A percentile compares a stretch with the other conserved stretches of the same genome.
Conservation (phyloP, 37 sponge, comb jelly and placozoan species). For the Hormiphora californensis region DNA sequence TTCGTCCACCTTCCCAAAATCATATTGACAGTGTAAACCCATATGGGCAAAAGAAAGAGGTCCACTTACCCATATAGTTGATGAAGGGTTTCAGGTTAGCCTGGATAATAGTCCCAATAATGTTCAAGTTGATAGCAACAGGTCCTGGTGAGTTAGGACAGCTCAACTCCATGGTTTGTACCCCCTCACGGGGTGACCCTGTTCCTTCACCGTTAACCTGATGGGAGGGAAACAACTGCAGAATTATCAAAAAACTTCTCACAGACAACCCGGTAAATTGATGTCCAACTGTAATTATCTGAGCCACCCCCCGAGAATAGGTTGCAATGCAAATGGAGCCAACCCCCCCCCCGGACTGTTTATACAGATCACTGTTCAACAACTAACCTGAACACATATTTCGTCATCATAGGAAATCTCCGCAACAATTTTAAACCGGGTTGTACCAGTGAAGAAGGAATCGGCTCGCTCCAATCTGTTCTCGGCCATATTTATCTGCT, state of each 20-base stretch:
- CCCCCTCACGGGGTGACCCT: neutral
- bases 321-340: neutral
- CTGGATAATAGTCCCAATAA: constrained; percentile 2
- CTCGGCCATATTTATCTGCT: too few relatives aligned
- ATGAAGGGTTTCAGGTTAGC: neutral
- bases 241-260: too few relatives aligned
- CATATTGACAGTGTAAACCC: too few relatives aligned
- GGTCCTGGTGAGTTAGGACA: neutral
- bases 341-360: neutral
- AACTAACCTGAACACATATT: neutral
- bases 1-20: too few relatives aligned
- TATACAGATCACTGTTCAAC: neutral
- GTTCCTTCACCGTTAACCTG: constrained; percentile 14
- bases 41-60: too few relatives aligned
- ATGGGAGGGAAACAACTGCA: too few relatives aligned
- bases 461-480: neutral
- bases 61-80: neutral
- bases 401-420: neutral
- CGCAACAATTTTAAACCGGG: neutral
- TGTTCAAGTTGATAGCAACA: neutral
- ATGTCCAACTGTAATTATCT: too few relatives aligned
- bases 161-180: neutral
- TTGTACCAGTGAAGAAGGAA: neutral
- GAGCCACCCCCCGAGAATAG: neutral
- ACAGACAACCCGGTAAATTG: too few relatives aligned